Evolutionary conservation across 2,888 invertebrate species (phyloP).

Genomic region (Ophion ellenae): DNA sequence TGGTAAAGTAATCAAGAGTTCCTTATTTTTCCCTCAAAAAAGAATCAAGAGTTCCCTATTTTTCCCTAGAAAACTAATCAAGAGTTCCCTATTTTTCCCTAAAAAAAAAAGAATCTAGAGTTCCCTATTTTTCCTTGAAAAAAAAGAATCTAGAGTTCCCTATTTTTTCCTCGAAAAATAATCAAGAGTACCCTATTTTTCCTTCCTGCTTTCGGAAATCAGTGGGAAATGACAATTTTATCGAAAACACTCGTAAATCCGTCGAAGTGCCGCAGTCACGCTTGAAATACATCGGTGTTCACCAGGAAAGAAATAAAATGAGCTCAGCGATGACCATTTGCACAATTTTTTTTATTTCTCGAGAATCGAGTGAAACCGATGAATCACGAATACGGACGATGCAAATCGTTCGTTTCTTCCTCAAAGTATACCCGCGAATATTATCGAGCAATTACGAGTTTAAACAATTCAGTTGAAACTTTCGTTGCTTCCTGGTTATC

Average conservation of each 20-base stretch:
- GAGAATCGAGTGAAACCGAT: conserved; percentile 33
- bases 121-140: no score
- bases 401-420: conserved; percentile 23
- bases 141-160: no score
- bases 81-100: neutral
- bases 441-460: neutral
- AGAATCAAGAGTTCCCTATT: no score
- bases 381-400: conserved; percentile 48
- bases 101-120: no score
- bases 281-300: conserved; percentile 11
- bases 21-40: no score
- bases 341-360: neutral
- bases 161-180: no score
- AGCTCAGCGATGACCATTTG: conserved; percentile 26
- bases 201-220: neutral
- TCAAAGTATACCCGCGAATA: neutral
- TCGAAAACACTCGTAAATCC: neutral
- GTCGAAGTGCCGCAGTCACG: neutral
- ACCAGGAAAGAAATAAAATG: conserved; percentile 6
- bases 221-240: neutral
- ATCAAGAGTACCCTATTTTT: neutral
- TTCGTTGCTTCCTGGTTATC: neutral
- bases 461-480: neutral
- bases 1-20: no score
- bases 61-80: neutral